A percentile compares a stretch with the other conserved stretches of the same genome.
Evolutionary conservation across 2,113 vertebrate genomes (phyloP).

Genomic region (Scortum barcoo): DNA sequence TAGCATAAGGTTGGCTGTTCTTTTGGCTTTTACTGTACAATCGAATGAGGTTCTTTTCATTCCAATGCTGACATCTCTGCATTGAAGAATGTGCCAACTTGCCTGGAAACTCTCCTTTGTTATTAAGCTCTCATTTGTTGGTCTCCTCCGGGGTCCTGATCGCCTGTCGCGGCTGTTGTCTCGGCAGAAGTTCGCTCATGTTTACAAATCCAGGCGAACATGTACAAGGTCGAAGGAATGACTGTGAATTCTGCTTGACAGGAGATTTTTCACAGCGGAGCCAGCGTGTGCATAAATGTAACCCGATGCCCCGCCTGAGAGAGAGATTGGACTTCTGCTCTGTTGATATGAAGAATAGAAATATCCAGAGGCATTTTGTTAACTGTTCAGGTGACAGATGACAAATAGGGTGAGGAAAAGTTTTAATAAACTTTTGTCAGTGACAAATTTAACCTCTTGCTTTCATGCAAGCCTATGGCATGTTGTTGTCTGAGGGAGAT

Average conservation of each 20-base stretch:
- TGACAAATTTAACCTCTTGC: constrained; percentile 38
- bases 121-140: constrained; percentile 18
- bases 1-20: neutral
- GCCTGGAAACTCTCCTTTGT: neutral
- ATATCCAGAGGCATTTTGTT: constrained; percentile 22
- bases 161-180: neutral
- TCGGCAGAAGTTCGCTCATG: neutral
- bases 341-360: constrained; percentile 6
- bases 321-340: constrained; percentile 25
- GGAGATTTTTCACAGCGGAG: constrained; percentile 31
- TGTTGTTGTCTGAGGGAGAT: constrained; percentile 5
- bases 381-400: constrained; percentile 40
- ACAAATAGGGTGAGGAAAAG: constrained; percentile 27
- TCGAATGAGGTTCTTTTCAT: constrained; percentile 4
- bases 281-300: constrained; percentile 10
- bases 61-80: constrained; percentile 3
- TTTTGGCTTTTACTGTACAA: neutral
- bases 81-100: constrained; percentile 2
- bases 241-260: constrained; percentile 18
- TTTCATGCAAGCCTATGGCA: neutral
- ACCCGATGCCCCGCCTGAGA: constrained; percentile 14
- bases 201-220: constrained; percentile 44
- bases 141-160: constrained; percentile 24
- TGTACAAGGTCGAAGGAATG: constrained; percentile 17
- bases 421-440: constrained; percentile 49